Evolutionary conservation across 1,140 invertebrate genomes (phyloP).

Genomic region (Calephelis nemesis): DNA sequence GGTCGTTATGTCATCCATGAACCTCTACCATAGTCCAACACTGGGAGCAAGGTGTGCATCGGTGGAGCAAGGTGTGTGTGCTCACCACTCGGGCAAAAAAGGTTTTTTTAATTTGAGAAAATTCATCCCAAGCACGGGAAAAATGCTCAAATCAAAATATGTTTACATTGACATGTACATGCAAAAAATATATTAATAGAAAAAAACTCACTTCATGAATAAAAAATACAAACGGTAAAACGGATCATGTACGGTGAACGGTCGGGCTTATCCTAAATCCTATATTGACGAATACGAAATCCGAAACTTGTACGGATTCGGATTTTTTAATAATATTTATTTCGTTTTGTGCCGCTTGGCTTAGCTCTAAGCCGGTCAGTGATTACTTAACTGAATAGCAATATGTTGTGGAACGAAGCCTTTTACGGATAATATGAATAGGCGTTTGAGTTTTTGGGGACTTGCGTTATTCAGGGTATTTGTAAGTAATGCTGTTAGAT

Average conservation of each 20-base stretch:
- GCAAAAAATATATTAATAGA: background rate
- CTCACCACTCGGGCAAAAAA: too few species aligned
- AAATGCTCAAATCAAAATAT: background rate
- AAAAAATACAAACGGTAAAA: conserved; percentile 25
- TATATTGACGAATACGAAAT: conserved; percentile 27
- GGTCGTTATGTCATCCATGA: too few species aligned
- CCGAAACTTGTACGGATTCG: conserved; percentile 21
- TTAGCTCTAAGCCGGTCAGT: conserved; percentile 21
- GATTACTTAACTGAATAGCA: conserved; percentile 15
- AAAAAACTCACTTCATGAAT: conserved; percentile 30
- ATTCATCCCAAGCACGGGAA: too few species aligned
- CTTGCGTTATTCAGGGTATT: too few species aligned
- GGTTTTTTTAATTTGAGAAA: background rate
- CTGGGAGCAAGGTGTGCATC: too few species aligned
- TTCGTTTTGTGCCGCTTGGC: conserved; percentile 18
- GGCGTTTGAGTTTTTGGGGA: too few species aligned
- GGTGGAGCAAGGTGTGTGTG: too few species aligned
- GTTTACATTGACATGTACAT: background rate
- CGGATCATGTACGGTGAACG: conserved; percentile 30
- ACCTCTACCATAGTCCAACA: too few species aligned
- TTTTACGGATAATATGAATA: background rate
- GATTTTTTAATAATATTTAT: conserved; percentile 20
- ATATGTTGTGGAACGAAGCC: conserved; percentile 14
- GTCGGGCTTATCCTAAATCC: conserved; percentile 25
- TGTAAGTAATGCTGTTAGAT: background rate